phyloP scores from a whole-genome alignment of 2,888 invertebrate genomes.

The Lysandra coridon region DNA sequence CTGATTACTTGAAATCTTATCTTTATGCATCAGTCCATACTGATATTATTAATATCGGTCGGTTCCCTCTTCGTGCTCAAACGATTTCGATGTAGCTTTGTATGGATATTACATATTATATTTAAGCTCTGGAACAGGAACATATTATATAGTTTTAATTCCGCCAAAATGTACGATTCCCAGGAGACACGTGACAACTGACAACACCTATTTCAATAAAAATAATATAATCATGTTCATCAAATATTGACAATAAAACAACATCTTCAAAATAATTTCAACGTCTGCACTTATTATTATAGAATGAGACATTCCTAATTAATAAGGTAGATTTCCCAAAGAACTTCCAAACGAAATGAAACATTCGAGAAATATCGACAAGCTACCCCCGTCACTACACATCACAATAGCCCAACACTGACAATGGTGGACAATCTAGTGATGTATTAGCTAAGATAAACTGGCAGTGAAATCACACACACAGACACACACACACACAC shows the following conservation, averaged over 20 bases:
- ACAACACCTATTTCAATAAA: too few relatives aligned
- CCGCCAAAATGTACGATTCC: too few relatives aligned
- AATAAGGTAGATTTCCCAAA: neutral
- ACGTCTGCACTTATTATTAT: too few relatives aligned
- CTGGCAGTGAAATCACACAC: constrained; percentile 73
- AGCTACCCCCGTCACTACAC: constrained; percentile 10
- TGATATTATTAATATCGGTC: neutral
- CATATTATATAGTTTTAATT: neutral
- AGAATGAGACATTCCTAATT: too few relatives aligned
- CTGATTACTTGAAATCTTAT: neutral
- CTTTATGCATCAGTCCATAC: neutral
- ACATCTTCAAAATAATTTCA: too few relatives aligned
- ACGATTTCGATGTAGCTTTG: neutral
- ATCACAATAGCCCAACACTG: constrained; percentile 62
- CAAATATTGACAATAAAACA: too few relatives aligned
- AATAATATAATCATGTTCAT: too few relatives aligned
- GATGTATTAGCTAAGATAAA: constrained; percentile 76
- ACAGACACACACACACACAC: constrained; percentile 41
- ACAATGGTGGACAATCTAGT: constrained; percentile 75
- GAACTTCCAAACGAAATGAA: too few relatives aligned
- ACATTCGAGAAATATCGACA: constrained; percentile 25
- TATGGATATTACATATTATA: neutral
- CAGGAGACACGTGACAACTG: too few relatives aligned
- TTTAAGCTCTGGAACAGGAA: neutral
- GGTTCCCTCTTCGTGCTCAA: neutral